These are phyloP conservation scores for Scotopteryx bipunctaria DNA, from an alignment of 2,888 invertebrate species.

Conservation along the genomic window DNA sequence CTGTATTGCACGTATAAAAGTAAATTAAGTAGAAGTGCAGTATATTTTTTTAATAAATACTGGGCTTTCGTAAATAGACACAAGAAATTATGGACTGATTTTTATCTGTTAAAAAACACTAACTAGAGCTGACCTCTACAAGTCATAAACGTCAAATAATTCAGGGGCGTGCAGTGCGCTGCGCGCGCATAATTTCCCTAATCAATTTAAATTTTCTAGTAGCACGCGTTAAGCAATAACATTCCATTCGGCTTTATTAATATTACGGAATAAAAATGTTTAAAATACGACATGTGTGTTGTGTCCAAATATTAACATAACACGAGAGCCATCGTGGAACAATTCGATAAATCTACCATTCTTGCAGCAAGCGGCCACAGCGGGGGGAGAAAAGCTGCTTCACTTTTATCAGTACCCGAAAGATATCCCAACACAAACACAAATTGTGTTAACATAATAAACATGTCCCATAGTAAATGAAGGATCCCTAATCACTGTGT, in stretches of 20 bases:
- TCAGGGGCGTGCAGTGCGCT: slow-evolving; percentile 1
- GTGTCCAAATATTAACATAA: slow-evolving; percentile 25
- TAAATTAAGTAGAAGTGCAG: no score
- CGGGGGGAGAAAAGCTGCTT: background rate
- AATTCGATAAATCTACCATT: slow-evolving; percentile 33
- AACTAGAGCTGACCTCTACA: background rate
- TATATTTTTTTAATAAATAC: no score
- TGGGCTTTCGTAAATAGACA: no score
- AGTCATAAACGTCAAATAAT: slow-evolving; percentile 15
- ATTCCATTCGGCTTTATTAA: slow-evolving; percentile 16
- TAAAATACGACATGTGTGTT: slow-evolving; percentile 21
- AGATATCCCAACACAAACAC: no score
- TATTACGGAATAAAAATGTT: slow-evolving; percentile 15
- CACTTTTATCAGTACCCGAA: background rate
- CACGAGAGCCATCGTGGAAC: slow-evolving; percentile 26
- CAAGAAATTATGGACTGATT: no score
- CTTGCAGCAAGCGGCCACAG: slow-evolving; percentile 5
- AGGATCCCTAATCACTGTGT: no score
- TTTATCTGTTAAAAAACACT: no score
- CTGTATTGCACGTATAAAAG: background rate
- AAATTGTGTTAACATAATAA: no score
- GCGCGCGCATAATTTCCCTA: slow-evolving; percentile 19
- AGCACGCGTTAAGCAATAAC: slow-evolving; percentile 30
- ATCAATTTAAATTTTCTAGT: slow-evolving; percentile 27
- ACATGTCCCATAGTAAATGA: no score